Conservation (phyloP, 2,888 invertebrate genomes). For the Stramonita haemastoma region DNA sequence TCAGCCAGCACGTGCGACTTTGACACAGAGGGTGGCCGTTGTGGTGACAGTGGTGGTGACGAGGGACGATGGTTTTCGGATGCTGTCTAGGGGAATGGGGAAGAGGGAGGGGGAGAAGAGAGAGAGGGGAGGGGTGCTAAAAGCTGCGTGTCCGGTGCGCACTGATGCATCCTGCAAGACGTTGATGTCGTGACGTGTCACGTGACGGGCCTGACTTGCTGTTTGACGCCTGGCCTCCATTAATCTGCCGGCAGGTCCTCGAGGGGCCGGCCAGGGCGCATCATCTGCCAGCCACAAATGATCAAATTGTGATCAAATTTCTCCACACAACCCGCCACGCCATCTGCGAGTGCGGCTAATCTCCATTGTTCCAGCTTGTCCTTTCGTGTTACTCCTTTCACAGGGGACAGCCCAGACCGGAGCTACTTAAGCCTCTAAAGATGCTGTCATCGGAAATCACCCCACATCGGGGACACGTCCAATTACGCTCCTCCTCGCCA, state of each 20-base stretch:
- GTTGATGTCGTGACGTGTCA: constrained; percentile 29
- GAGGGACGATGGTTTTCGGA: not conserved
- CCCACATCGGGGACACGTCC: constrained; percentile 19
- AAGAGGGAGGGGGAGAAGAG: not conserved
- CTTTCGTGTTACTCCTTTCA: not conserved
- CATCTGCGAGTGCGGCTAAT: constrained; percentile 46
- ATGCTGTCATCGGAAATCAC: constrained; percentile 34
- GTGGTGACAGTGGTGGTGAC: not conserved
- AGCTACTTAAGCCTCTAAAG: constrained; percentile 30
- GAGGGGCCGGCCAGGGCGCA: constrained; percentile 6
- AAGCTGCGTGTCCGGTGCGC: not conserved
- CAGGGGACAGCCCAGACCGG: not conserved
- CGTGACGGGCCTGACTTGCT: constrained; percentile 20
- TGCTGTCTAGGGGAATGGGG: not conserved
- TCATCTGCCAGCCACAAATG: constrained; percentile 46
- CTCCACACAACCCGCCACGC: constrained; percentile 38
- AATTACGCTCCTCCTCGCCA: not conserved
- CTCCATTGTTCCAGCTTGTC: constrained; percentile 39
- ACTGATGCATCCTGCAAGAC: not conserved
- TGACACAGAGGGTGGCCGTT: constrained; percentile 7
- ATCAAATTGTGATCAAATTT: constrained; percentile 48
- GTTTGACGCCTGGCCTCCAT: constrained; percentile 34
- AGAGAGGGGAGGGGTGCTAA: not conserved
- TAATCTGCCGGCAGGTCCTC: constrained; percentile 27
- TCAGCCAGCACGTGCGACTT: not conserved